Evolutionary conservation across 2,113 vertebrate species (phyloP).

Genomic region (Motacilla alba): DNA sequence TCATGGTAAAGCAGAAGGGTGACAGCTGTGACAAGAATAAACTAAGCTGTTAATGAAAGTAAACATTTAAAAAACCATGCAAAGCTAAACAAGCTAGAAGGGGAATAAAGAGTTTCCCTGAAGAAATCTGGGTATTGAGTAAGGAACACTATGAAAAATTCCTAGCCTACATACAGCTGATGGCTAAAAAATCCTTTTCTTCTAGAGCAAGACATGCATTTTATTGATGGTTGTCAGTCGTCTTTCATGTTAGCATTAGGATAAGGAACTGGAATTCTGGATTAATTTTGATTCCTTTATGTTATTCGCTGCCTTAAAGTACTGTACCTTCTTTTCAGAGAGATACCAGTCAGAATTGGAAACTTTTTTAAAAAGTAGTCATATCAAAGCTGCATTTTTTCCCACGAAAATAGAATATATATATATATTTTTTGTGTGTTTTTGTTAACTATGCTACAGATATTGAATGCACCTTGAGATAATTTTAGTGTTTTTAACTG

Average conservation of each 20-base stretch:
- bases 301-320: constrained; percentile 81
- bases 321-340: constrained; percentile 61
- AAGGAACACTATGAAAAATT: not conserved
- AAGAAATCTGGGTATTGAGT: not conserved
- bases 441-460: constrained; percentile 83
- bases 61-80: not conserved
- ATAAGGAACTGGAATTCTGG: constrained; percentile 71
- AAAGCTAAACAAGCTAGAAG: not conserved
- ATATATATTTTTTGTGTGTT: constrained; percentile 80
- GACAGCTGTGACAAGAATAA: constrained; percentile 17
- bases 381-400: constrained; percentile 79
- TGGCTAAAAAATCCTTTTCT: constrained; percentile 36
- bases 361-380: constrained; percentile 62
- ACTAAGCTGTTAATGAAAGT: not conserved
- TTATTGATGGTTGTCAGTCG: constrained; percentile 16
- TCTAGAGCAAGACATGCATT: not conserved
- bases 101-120: not conserved
- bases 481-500: constrained; percentile 85
- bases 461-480: constrained; percentile 84
- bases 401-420: constrained; percentile 80
- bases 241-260: constrained; percentile 50
- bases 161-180: not conserved
- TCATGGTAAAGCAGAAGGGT: not conserved
- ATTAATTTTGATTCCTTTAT: constrained; percentile 73
- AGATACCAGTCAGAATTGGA: constrained; percentile 76